These are phyloP conservation scores for Taphrorychus bicolor DNA, from an alignment of 2,888 invertebrate genomes.

Conservation along the genomic window DNA sequence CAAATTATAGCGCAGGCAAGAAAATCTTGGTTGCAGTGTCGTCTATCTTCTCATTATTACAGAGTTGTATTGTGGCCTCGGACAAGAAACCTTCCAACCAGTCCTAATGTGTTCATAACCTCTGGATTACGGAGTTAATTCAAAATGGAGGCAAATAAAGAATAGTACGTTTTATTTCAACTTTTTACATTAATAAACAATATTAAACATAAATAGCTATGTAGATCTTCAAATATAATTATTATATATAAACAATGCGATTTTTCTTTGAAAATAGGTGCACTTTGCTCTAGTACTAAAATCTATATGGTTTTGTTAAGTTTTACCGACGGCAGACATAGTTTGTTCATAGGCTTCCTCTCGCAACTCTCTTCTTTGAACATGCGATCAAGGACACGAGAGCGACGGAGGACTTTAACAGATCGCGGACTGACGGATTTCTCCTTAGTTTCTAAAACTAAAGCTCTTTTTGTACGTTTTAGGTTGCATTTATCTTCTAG, in stretches of 20 bases:
- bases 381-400: slow-evolving; percentile 45
- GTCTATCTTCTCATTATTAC: too few relatives aligned
- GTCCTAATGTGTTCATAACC: too few relatives aligned
- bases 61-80: too few relatives aligned
- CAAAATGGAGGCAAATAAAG: background rate
- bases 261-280: slow-evolving; percentile 1
- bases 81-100: background rate
- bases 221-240: background rate
- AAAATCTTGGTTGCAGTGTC: too few relatives aligned
- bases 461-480: slow-evolving; percentile 55
- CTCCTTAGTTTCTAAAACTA: slow-evolving; percentile 56
- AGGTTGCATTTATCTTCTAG: slow-evolving; percentile 46
- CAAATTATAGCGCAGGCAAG: too few relatives aligned
- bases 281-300: background rate
- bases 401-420: slow-evolving; percentile 55
- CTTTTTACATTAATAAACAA: slow-evolving; percentile 1
- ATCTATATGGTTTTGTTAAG: slow-evolving; percentile 48
- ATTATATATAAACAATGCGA: background rate
- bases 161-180: slow-evolving; percentile 5
- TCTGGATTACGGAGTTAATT: too few relatives aligned
- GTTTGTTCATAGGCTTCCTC: slow-evolving; percentile 44
- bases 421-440: slow-evolving; percentile 51
- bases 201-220: slow-evolving; percentile 2
- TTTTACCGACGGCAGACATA: slow-evolving; percentile 49
- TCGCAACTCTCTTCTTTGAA: slow-evolving; percentile 44